Evolutionary conservation across 64 coral and sea anemone genomes (phyloP), one percentile per base, ranked within the genome.

Genomic region (Montipora cactus): DNA sequence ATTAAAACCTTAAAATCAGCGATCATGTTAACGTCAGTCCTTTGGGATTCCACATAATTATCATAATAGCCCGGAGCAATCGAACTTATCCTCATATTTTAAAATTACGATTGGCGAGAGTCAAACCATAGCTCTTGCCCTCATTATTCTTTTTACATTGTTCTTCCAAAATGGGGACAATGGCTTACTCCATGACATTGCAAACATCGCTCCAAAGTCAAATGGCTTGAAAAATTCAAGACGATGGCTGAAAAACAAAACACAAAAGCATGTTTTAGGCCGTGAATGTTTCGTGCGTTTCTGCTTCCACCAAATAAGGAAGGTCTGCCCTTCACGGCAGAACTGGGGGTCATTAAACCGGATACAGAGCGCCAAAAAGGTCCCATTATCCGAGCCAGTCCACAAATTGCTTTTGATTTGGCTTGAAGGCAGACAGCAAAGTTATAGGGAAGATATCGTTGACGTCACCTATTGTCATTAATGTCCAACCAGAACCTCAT

Each of bases 181-280:
- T 46, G 91, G 92, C 19, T 78, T 69, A 70, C 53, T 94, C 95
- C 95, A 97, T 3, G 81, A 93, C 1, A 84, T 21, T 7, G 95
- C 84, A 47, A 97, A 97, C 95, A 97, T 97, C 15, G 95, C 87
- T 25, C 94, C 91, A 68, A 97, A 94, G 70, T 94, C 89, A 92
- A 97, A 92, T 14, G 92, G 87, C 90, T 91, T 77, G 64, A 97
- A 97, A 80, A 94, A 88, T 15, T 97, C 89, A 19, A 97, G 89
- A 45, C 78, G 92, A 59, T 97, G 95, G 79, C 95, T 97, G 77
- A 51, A 91, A 88, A 68, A 59, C 13, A 79, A 62, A 21, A 88
- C 44, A 69, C 12, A 69, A 67, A 8, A 49, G 61, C n/a, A 25
- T 11, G 5, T 13, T 5, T 70, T 18, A 16, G 14, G 12, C 67